Evolutionary conservation across 2,113 vertebrate species (phyloP).

Genomic region (Neodontobutis hainanensis): DNA sequence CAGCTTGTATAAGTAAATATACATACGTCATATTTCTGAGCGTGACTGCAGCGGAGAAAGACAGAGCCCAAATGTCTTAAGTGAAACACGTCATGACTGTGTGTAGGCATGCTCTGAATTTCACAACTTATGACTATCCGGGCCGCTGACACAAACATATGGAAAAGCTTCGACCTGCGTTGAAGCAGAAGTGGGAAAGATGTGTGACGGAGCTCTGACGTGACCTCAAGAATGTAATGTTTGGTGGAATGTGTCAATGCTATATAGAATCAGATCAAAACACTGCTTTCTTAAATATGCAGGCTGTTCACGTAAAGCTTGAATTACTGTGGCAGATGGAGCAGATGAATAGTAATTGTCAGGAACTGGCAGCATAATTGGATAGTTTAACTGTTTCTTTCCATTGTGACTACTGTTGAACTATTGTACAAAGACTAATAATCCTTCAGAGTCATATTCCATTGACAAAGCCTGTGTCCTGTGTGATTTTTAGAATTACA

Average conservation of each 20-base stretch:
- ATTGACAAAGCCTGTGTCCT: no score
- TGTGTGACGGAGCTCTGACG: background rate
- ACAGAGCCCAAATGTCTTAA: background rate
- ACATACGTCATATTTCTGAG: conserved; percentile 2
- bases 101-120: conserved; percentile 10
- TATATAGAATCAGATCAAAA: background rate
- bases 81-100: background rate
- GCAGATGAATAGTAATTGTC: background rate
- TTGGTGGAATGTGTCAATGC: background rate
- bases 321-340: background rate
- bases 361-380: no score
- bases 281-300: background rate
- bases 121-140: conserved; percentile 13
- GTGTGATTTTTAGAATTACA: background rate
- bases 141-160: background rate
- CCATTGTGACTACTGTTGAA: no score
- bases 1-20: background rate
- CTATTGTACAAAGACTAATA: no score
- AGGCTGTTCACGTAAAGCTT: background rate
- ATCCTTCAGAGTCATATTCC: no score
- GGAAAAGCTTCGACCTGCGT: background rate
- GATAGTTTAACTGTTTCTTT: no score
- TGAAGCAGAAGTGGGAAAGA: background rate
- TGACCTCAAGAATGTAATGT: conserved; percentile 1
- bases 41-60: no score